These are phyloP conservation scores for Oreohelix idahoensis DNA, from an alignment of 1,140 invertebrate species.

Conservation along the genomic window DNA sequence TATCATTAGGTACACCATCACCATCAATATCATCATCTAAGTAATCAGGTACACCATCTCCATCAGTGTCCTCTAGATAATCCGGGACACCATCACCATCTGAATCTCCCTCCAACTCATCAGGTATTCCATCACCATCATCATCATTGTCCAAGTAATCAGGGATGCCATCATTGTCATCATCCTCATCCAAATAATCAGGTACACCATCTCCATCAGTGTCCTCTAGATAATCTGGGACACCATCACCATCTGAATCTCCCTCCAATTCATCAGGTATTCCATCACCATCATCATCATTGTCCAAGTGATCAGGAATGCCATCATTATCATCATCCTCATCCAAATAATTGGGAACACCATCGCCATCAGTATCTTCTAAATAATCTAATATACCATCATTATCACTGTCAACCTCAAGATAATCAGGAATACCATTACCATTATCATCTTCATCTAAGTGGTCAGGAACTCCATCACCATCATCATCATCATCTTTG, in stretches of 20 bases:
- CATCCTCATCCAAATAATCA: too few relatives aligned
- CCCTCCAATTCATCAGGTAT: constrained; percentile 59
- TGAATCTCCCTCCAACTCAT: constrained; percentile 3
- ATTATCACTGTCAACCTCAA: constrained; percentile 21
- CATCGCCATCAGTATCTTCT: constrained; percentile 8
- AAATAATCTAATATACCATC: constrained; percentile 10
- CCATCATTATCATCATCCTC: constrained; percentile 55
- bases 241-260: constrained; percentile 65
- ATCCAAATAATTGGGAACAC: too few relatives aligned
- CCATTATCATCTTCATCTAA: constrained; percentile 19
- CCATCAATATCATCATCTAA: constrained; percentile 48
- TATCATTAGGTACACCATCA: not conserved
- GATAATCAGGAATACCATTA: constrained; percentile 17
- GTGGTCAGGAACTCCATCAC: constrained; percentile 17
- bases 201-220: too few relatives aligned
- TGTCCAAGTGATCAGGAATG: constrained; percentile 62
- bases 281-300: constrained; percentile 59
- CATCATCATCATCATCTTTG: constrained; percentile 55
- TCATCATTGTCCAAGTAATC: constrained; percentile 17
- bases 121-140: not conserved
- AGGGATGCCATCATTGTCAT: constrained; percentile 26
- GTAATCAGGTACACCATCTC: too few relatives aligned
- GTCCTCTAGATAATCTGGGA: too few relatives aligned
- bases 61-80: constrained; percentile 9
- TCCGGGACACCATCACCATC: constrained; percentile 1